Base-by-base conservation (phyloP, 2,797 vertebrate species). In the Pantherophis vulpinus region DNA sequence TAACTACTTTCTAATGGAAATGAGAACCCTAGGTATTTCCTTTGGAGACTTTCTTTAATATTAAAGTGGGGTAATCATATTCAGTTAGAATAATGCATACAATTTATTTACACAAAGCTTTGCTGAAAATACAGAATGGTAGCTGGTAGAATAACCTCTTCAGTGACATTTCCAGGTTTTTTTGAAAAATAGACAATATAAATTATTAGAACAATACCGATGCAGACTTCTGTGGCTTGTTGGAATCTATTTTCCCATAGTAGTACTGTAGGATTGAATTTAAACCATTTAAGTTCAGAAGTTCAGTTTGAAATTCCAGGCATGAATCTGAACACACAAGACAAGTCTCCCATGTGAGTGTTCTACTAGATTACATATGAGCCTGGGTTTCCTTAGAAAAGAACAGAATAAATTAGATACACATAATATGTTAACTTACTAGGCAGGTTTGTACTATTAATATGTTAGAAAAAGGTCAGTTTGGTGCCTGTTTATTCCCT, bases 1-100 rank as follows among this genome's bases (percentile, higher is more conserved):
- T 74, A 93, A 61, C 93, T 95, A 89, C 94, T 96, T 97, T 96
- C 95, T 94, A 91, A 94, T 93, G 92, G 90, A 96, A 97, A 95
- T 96, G 93, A 97, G n/a, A n/a, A n/a, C n/a, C n/a, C n/a, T n/a
- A n/a, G 94, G 91, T 87, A 91, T 94, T 95, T 56, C 95, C 94
- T 95, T 94, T 92, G 86, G 96, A 96, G 95, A 95, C 5, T 95
- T 60, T 89, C 70, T 42, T 42, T 91, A 91, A 94, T 96, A 90
- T 94, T 95, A 91, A 25, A 94, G 74, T 66, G 12, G 32, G 94
- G 66, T 93, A 89, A 93, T 92, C 93, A 86, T 95, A 91, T n/a
- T 95, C 93, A 92, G 2, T 47, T 93, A 96, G 92, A 93, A 90
- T 95, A 95, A 91, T 93, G 87, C 93, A 94, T 91, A 95, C 95